Conservation (phyloP, 2,113 vertebrate genomes). For the Cyphomyrus plagiostoma region DNA sequence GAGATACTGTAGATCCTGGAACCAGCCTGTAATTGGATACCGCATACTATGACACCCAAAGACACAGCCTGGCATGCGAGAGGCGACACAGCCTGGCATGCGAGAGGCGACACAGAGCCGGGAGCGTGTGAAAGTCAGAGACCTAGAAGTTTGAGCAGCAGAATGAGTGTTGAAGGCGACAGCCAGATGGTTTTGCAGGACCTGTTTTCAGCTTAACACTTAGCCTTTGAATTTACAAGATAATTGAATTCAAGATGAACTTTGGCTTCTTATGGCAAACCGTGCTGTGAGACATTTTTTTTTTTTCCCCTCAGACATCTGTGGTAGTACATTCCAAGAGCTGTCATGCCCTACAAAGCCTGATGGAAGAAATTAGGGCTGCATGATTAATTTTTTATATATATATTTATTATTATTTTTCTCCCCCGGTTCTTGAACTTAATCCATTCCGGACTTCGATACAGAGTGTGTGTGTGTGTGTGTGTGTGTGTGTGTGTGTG, state of each 20-base stretch:
- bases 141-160: background rate
- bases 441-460: no score
- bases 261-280: background rate
- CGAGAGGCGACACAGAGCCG: background rate
- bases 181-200: background rate
- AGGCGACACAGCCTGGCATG: background rate
- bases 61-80: background rate
- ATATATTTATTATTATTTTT: no score
- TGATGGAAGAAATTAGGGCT: background rate
- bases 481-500: no score
- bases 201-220: background rate
- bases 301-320: background rate
- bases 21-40: background rate
- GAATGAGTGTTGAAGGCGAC: background rate
- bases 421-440: no score
- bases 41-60: background rate
- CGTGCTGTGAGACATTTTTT: background rate
- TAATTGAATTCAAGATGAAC: background rate
- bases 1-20: background rate
- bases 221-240: background rate
- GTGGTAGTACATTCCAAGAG: background rate
- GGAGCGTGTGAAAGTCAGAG: background rate
- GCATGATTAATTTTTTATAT: no score
- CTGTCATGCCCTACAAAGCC: background rate
- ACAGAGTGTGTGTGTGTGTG: no score